Base-by-base conservation (phyloP, 2,888 invertebrate species). In the Trilocha varians region DNA sequence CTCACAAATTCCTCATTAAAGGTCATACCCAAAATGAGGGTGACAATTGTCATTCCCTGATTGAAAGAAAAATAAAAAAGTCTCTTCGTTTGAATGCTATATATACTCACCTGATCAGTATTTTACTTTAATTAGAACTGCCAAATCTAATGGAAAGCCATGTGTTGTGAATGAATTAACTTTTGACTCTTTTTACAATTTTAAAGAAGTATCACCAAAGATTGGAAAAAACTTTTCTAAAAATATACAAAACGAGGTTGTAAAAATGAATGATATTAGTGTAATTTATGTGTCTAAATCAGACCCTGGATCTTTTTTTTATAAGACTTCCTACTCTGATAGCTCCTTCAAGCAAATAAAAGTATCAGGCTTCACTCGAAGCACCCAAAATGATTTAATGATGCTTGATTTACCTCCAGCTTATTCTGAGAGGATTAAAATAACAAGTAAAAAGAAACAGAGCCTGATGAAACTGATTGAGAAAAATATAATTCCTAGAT, bases 21-120 rank as follows among this genome's bases (percentile, higher is more conserved):
- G 52, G 54, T 5, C 52, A 56, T 38, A 53, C 52, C 1, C 53
- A 57, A 32, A 57, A 57, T 25, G 49, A 53, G 16, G 55, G 53
- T 3, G 58, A 55, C 42, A 39, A 52, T n/a, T 55, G 44, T 13
- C 47, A 53, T 34, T 52, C 46, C 15, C 42, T 37, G 25, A 50
- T 49, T 15, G 46, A 51, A 41, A 40, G 45, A 36, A 16, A 47
- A 14, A 43, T 53, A 13, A 44, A 43, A 41, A 43, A 41, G 38
- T 33, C 34, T 14, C 36, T 50, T 15, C 41, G 39, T 44, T 25
- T 34, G 32, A 45, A 47, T 15, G 45, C 52, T 16, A 50, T 50
- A 34, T 40, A 40, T 13, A 16, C n/a, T n/a, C 8, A 18, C 18
- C 18, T 6, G 18, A 18, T 6, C 18, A 18, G 8, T 18, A 18